Evolutionary conservation across 1,140 invertebrate species (phyloP), one percentile per base, ranked within the genome.

Genomic region (Formica selysi): DNA sequence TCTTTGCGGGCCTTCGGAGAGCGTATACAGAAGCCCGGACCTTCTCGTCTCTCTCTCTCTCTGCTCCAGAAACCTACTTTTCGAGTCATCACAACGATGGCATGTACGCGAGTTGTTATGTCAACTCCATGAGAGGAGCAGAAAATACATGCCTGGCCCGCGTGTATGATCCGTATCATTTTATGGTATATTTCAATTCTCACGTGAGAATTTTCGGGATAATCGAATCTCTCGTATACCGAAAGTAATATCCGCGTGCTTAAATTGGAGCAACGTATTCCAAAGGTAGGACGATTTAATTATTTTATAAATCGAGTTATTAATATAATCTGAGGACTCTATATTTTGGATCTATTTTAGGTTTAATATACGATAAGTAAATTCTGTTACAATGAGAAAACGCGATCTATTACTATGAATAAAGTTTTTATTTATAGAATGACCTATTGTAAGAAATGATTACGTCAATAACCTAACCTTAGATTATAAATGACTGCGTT

Each of bases 31-130:
- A 62, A 51, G 36, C 71, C 57, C 81, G 57, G 41, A 41, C 32
- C 36, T 51, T 51, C 81, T 26, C 51, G 48, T 26, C 38, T 51
- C 48, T 16, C 10, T 13, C 11, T 62, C n/a, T 29, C 26, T 51
- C 36, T 85, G 88, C 88, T 89, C 88, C 88, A 86, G 86, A 88
- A 89, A 89, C 88, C 88, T 78, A 88, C 88, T 90, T 89, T 76
- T 74, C 54, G 65, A 71, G 54, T 51, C 64, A 59, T 38, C 48
- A 78, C 26, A 32, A 29, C 85, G 51, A 22, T 48, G 71, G 22
- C 65, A 41, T 10, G n/a, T 29, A 26, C 73, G 16, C 73, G 59
- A 19, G 29, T 41, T 76, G 80, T 85, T 85, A 85, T 54, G 59
- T 85, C 73, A 85, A 64, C 41, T 54, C 26, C 44, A 44, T 8